Base-by-base conservation (phyloP, 2,888 invertebrate species). In the Eueremaeus valkanovi region DNA sequence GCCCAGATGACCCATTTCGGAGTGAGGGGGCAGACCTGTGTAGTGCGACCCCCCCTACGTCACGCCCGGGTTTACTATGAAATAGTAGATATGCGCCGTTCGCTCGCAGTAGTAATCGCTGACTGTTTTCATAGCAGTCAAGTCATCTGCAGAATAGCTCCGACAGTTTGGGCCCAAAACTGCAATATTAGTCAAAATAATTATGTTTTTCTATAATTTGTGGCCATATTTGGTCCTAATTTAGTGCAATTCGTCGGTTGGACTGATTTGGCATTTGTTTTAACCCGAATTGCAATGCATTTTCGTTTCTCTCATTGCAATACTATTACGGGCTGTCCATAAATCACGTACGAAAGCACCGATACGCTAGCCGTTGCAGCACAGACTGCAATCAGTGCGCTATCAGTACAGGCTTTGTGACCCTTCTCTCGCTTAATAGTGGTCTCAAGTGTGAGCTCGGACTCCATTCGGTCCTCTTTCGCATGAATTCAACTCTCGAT, bases 81-180 rank as follows among this genome's bases (percentile, higher is more conserved):
- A 63, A 63, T 63, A 33, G 33, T 63, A 63, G 18, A 18, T 18
- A 33, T 13, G 21, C 33, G 33, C 33, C 63, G 33, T n/a, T 63
- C n/a, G 63, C 16, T 33, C 18, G 24, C 18, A 33, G 36, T 63
- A 33, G 36, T 63, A 63, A 63, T 63, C 27, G 24, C 55, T 27
- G 55, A 55, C 55, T 63, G 63, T 63, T 63, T 63, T 63, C 33
- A 33, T 63, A 63, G 63, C n/a, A 63, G 63, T 63, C 63, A 63
- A 63, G 63, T 63, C 36, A 33, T 63, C 63, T 63, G 63, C 63
- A 63, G 18, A 27, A 63, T 5, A 63, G 63, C 63, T 63, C 63
- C 33, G n/a, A 63, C 63, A 51, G 8, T 63, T 33, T 11, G 13
- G 18, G n/a, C 21, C 8, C 24, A 24, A 24, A 18, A 58, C 29